A percentile compares a stretch with the other conserved stretches of the same genome.
These are phyloP conservation scores for Halcyon smyrnensis DNA, from an alignment of 2,797 vertebrate species.

Conservation along the genomic window DNA sequence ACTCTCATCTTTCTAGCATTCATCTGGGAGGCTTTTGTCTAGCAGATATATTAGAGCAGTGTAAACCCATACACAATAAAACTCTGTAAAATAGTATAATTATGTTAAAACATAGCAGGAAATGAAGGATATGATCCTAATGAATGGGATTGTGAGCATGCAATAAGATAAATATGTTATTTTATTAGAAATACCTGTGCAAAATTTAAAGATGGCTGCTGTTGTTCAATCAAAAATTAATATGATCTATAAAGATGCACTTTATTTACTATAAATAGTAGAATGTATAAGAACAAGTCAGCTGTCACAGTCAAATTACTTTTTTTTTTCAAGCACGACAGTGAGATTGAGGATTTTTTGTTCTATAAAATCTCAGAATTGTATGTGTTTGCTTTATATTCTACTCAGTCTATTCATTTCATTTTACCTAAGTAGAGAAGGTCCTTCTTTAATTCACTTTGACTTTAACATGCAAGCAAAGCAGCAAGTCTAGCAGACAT, in stretches of 20 bases:
- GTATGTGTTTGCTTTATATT: background rate
- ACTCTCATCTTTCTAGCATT: background rate
- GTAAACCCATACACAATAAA: background rate
- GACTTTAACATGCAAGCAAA: background rate
- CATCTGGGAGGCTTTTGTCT: background rate
- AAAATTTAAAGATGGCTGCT: constrained; percentile 42
- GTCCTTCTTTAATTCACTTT: background rate
- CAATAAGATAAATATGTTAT: constrained; percentile 23
- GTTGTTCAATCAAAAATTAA: constrained; percentile 50
- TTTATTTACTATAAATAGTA: constrained; percentile 19
- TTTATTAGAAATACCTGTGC: constrained; percentile 30
- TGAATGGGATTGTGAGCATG: background rate
- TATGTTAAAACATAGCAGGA: background rate
- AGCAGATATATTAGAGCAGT: background rate
- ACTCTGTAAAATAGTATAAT: background rate
- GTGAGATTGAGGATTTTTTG: background rate
- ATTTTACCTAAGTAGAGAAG: background rate
- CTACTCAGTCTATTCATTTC: background rate
- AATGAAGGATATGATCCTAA: background rate
- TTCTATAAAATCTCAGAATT: background rate
- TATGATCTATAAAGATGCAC: background rate
- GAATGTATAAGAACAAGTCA: background rate
- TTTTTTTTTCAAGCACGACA: background rate
- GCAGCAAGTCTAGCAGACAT: background rate
- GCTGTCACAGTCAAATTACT: background rate